phyloP scores from a whole-genome alignment of 1,140 invertebrate species.

The Mizuhopecten yessoensis region DNA sequence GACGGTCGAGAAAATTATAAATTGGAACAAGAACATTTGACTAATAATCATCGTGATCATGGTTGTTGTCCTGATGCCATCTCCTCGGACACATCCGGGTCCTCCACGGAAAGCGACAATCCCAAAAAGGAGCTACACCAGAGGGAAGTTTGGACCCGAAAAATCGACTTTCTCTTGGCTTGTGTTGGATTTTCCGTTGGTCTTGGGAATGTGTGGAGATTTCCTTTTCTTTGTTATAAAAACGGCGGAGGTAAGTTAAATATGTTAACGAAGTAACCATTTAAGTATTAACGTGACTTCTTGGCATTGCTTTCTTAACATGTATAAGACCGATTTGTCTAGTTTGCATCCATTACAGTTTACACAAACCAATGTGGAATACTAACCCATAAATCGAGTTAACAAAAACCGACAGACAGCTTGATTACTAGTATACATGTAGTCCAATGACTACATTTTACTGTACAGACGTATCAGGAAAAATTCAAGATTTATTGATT shows the following conservation, averaged over 20 bases:
- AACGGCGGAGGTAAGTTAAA: conserved; percentile 79
- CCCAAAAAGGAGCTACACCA: conserved; percentile 36
- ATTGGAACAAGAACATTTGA: not conserved
- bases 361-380: no score
- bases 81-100: conserved; percentile 2
- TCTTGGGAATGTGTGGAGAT: conserved; percentile 83
- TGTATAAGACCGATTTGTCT: no score
- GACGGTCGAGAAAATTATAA: conserved; percentile 6
- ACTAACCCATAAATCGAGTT: no score
- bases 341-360: no score
- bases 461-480: no score
- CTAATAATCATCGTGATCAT: conserved; percentile 1
- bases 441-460: no score
- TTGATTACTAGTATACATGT: no score
- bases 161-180: conserved; percentile 82
- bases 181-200: conserved; percentile 83
- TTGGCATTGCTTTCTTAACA: no score
- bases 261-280: no score
- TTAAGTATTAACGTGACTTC: no score
- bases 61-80: not conserved
- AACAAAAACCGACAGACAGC: no score
- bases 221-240: conserved; percentile 83
- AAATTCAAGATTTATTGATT: no score
- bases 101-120: conserved; percentile 12
- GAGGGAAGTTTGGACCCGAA: conserved; percentile 50